Base-by-base conservation (phyloP, 2,888 invertebrate species). In the Beris morrisii region DNA sequence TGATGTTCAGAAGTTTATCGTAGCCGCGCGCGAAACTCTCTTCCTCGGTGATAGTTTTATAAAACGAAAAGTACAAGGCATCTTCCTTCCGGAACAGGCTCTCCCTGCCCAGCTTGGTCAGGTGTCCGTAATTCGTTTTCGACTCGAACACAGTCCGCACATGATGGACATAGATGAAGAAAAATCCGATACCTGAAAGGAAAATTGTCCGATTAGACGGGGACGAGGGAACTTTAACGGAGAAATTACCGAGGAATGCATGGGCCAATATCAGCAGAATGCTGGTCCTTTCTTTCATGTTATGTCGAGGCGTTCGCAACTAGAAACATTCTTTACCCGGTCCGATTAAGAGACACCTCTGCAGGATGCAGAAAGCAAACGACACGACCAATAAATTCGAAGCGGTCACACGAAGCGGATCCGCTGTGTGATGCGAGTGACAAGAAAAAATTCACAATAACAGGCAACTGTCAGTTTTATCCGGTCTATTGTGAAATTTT, bases 41-140 rank as follows among this genome's bases (percentile, higher is more conserved):
- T 69, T 92, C 83, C 69, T 89, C 87, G 0, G 89, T 87, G 55
- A 95, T 82, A 0, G 88, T 89, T 76, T 95, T 95, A 79, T 89
- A 95, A 78, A 92, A 95, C 0, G 91, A 92, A 77, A 91, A 95
- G 76, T 95, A 95, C 73, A 95, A 85, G 0, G 93, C 94, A 89
- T 93, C 91, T 81, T 95, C 95, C 2, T 93, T 91, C 1, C 92
- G 83, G 64, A 95, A 86, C 5, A 92, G 86, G 84, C 95, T 89
- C 81, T 95, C 95, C 54, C 94, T 82, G 75, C 95, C 94, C 75
- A 92, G 78, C 53, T 89, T 88, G 0, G 93, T 91, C 57, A 95
- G 82, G 75, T 92, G 89, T 0, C 90, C 90, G 82, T 95, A 94
- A 79, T 92, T 91, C 6, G 88, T 84, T 76, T 91, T 89, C 77